Evolutionary conservation across 1,140 invertebrate species (phyloP).

Genomic region (Atta cephalotes): DNA sequence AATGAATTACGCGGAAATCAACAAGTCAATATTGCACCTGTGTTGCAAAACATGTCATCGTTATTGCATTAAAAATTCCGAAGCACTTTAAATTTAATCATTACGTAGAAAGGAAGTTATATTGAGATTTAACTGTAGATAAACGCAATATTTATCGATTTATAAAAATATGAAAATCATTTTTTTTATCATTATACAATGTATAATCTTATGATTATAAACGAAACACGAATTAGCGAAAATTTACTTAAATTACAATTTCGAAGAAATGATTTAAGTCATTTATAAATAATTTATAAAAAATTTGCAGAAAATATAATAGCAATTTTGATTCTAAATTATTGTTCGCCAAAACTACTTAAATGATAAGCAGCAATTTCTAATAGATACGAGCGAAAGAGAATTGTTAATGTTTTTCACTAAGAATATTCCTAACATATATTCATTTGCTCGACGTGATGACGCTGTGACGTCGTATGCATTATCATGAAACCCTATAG

Average conservation of each 20-base stretch:
- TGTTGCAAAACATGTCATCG: not conserved
- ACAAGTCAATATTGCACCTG: constrained; percentile 71
- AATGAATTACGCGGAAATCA: constrained; percentile 66
- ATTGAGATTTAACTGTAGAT: not conserved
- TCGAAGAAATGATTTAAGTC: not conserved
- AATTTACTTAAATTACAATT: not conserved
- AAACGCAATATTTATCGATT: not conserved
- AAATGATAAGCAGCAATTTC: not conserved
- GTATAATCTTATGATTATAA: not conserved
- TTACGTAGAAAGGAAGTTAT: not conserved
- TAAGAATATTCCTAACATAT: not conserved
- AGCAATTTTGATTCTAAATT: not conserved
- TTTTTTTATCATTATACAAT: not conserved
- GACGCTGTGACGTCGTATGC: constrained; percentile 29
- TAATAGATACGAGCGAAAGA: not conserved
- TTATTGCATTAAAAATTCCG: not conserved
- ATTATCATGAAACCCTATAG: constrained; percentile 71
- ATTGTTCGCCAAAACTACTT: not conserved
- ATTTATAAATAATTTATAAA: not conserved
- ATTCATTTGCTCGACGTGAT: not conserved
- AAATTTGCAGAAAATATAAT: not conserved
- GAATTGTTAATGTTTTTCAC: not conserved
- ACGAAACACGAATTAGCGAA: not conserved
- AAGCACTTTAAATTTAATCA: not conserved
- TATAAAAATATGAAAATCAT: not conserved